These are phyloP conservation scores for Cecropterus lyciades DNA, from an alignment of 1,140 invertebrate species.

Conservation along the genomic window DNA sequence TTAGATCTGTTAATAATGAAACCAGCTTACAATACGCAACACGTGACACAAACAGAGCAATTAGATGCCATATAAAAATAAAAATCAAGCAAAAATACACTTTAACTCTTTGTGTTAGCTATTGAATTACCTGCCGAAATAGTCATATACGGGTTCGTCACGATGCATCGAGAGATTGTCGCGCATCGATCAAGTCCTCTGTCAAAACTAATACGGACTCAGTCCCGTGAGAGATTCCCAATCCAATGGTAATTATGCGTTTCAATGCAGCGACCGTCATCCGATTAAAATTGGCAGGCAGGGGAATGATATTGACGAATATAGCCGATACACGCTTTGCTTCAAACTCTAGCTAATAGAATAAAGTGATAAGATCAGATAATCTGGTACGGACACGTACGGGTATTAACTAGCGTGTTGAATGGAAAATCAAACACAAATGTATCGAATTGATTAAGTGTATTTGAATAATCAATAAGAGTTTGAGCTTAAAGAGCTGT, in stretches of 20 bases:
- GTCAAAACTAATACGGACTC: conserved; percentile 82
- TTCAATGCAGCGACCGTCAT: conserved; percentile 74
- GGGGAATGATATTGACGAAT: conserved; percentile 55
- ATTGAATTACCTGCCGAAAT: neutral
- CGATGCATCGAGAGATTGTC: conserved; percentile 77
- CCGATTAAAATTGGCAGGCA: conserved; percentile 82
- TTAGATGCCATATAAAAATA: neutral
- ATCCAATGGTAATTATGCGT: conserved; percentile 77
- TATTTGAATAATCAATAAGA: neutral
- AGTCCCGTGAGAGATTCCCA: conserved; percentile 77
- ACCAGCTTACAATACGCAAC: conserved; percentile 29
- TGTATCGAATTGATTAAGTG: neutral
- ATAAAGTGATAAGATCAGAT: conserved; percentile 49
- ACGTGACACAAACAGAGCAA: conserved; percentile 25
- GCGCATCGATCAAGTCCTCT: conserved; percentile 80
- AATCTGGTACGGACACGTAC: conserved; percentile 36
- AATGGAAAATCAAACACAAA: neutral
- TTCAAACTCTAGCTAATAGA: conserved; percentile 41
- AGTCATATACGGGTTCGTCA: conserved; percentile 67
- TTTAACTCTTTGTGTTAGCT: conserved; percentile 27
- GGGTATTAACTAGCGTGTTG: conserved; percentile 11
- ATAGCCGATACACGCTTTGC: conserved; percentile 36
- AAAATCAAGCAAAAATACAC: conserved; percentile 38
- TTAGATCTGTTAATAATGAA: conserved; percentile 20
- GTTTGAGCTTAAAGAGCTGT: too few relatives aligned